These are phyloP conservation scores for Dasypus novemcinctus DNA, from an alignment of 2,113 vertebrate genomes.

Conservation along the genomic window DNA sequence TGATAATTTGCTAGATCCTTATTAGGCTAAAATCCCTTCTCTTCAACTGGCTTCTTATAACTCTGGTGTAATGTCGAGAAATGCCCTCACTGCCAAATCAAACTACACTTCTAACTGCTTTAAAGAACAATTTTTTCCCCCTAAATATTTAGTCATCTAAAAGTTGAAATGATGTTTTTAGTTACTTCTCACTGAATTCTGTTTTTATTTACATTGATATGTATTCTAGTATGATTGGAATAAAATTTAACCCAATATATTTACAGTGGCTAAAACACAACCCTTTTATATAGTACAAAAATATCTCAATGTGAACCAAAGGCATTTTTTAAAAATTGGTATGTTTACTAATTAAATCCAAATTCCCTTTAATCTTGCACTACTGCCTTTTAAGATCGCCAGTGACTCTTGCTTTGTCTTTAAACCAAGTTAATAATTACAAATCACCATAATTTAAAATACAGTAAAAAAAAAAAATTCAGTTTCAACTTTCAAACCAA, in stretches of 20 bases:
- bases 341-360: neutral
- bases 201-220: slow-evolving; percentile 2
- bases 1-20: neutral
- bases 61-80: neutral
- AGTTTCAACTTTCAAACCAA: slow-evolving; percentile 23
- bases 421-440: slow-evolving; percentile 41
- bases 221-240: neutral
- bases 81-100: slow-evolving; percentile 26
- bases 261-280: neutral
- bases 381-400: neutral
- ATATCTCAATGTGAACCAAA: neutral
- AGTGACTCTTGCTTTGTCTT: slow-evolving; percentile 44
- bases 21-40: neutral
- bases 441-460: slow-evolving; percentile 27
- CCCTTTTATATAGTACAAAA: neutral
- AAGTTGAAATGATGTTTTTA: slow-evolving; percentile 28
- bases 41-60: slow-evolving; percentile 6
- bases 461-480: neutral
- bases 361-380: neutral
- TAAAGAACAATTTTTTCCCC: slow-evolving; percentile 21
- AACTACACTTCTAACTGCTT: neutral
- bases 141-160: slow-evolving; percentile 30
- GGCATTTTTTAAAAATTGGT: slow-evolving; percentile 31
- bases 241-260: slow-evolving; percentile 42
- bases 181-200: slow-evolving; percentile 23